phyloP scores from a whole-genome alignment of 2,797 vertebrate species.

The Xyrichtys novacula region DNA sequence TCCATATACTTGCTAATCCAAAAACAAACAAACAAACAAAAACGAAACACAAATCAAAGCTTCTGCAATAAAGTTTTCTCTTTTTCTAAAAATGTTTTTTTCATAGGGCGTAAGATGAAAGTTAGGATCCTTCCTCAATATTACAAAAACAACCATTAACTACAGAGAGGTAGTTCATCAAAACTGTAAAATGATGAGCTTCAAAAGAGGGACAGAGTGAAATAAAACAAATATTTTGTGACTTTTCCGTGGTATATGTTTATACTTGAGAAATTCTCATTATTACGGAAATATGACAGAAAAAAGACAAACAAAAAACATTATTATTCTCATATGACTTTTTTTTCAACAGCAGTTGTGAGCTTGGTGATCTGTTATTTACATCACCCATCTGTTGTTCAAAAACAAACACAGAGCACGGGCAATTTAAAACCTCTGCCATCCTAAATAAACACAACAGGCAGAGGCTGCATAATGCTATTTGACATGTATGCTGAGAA shows the following conservation, averaged over 20 bases:
- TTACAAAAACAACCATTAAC: too few species aligned
- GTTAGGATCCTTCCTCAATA: too few species aligned
- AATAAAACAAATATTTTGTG: constrained; percentile 4
- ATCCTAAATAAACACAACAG: constrained; percentile 47
- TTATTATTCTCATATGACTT: constrained; percentile 13
- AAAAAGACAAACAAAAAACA: constrained; percentile 9
- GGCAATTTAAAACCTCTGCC: constrained; percentile 38
- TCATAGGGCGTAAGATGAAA: too few species aligned
- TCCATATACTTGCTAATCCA: too few species aligned
- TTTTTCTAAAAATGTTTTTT: too few species aligned
- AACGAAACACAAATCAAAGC: too few species aligned
- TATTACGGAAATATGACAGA: constrained; percentile 10
- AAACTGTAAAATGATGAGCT: constrained; percentile 15
- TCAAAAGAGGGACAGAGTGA: constrained; percentile 6
- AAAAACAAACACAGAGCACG: constrained; percentile 36
- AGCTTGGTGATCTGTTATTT: constrained; percentile 34
- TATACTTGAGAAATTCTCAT: constrained; percentile 23
- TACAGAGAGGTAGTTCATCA: background rate
- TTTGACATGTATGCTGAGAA: constrained; percentile 57
- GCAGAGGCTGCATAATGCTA: constrained; percentile 38
- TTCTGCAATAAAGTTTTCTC: too few species aligned
- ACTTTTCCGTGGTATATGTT: constrained; percentile 31
- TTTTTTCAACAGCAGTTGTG: constrained; percentile 11
- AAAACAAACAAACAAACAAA: too few species aligned
- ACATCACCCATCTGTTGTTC: constrained; percentile 41